Evolutionary conservation across 1,140 invertebrate species (phyloP), one percentile per base, ranked within the genome.

Genomic region (Arctopsyche grandis): DNA sequence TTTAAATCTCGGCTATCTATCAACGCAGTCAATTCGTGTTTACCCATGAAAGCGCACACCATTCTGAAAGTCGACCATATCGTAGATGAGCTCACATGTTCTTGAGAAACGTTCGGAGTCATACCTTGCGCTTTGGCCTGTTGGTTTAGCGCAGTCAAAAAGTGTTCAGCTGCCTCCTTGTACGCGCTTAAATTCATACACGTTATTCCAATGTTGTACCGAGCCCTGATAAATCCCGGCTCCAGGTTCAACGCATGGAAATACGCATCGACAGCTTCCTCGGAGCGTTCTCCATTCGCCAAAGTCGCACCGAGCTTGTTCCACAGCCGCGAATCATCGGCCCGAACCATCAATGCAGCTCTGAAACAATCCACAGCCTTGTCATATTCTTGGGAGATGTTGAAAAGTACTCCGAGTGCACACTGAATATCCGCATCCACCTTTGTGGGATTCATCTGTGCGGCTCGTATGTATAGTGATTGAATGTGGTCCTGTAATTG

Each of bases 131-230:
- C 95, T 84, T 94, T 91, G 16, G 93, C 91, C 89, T 99, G 98
- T 86, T 98, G 94, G 88, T 98, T 98, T 9, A 99, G 89, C 0
- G 98, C 97, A 14, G 93, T 93, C 22, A 99, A 85, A 82, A 99
- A 94, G 88, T 99, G 98, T 87, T 99, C 97, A 44, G 94, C 95
- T 9, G 98, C 98, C 90, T 99, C 95, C 84, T 92, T 96, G 84
- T 99, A 94, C 24, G 96, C 95, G 83, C 94, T 93, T n/a, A 99
- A 90, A 89, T 99, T 98, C 85, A 99, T 96, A 85, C 98, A 99
- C 75, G 96, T 96, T 69, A 99, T 98, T 9, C 98, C 98, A 73
- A 99, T 93, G 89, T 99, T 99, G 84, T 98, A 99, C 82, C 98
- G 91, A 19, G 98, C 97, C 71, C 98, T 91, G 80, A 99, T 98